Conservation (phyloP, 2,113 vertebrate species). For the Manacus vitellinus region DNA sequence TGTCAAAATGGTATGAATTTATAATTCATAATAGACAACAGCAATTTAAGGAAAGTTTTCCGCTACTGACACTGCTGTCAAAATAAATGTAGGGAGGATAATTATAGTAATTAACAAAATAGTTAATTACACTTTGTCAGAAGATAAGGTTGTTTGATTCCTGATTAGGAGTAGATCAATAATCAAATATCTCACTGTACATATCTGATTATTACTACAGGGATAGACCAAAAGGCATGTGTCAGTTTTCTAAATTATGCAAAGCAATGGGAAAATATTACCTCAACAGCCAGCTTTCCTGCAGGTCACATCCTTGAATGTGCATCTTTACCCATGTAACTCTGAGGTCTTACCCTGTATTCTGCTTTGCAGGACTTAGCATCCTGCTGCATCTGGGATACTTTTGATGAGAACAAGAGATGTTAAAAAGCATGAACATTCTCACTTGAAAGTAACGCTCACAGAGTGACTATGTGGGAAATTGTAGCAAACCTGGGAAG, state of each 20-base stretch:
- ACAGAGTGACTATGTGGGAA: not conserved
- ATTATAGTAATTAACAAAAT: conserved; percentile 79
- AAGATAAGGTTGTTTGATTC: conserved; percentile 72
- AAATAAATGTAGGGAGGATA: conserved; percentile 73
- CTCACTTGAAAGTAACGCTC: not conserved
- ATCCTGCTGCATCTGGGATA: not conserved
- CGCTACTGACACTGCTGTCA: conserved; percentile 66
- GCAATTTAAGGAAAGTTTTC: conserved; percentile 73
- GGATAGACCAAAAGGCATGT: not conserved
- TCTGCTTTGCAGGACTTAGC: not conserved
- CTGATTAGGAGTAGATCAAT: conserved; percentile 71
- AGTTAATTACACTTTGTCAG: conserved; percentile 75
- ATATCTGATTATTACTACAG: conserved; percentile 26
- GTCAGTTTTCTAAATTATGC: conserved; percentile 7
- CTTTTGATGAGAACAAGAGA: not conserved
- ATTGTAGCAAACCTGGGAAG: not conserved
- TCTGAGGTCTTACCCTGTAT: not conserved
- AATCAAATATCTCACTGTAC: conserved; percentile 51
- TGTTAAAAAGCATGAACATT: not conserved
- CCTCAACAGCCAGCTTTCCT: not conserved
- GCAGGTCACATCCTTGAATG: not conserved
- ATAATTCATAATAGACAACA: conserved; percentile 73
- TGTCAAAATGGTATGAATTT: conserved; percentile 75
- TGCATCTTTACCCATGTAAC: not conserved
- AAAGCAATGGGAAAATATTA: not conserved